A percentile compares a stretch with the other conserved stretches of the same genome.
These are phyloP conservation scores for Heliothis virescens DNA, from an alignment of 1,140 invertebrate genomes.

Conservation along the genomic window DNA sequence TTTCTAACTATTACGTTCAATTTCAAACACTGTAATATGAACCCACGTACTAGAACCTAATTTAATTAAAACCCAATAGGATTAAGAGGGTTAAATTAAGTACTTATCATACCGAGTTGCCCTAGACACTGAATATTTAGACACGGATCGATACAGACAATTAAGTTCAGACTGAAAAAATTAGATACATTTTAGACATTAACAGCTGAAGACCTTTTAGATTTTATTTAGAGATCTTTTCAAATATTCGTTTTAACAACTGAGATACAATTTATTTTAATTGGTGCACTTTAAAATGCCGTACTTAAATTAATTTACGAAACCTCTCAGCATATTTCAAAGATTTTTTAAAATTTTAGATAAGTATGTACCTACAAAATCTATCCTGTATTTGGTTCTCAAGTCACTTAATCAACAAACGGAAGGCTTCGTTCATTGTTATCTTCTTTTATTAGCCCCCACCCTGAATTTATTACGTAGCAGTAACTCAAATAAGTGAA, in stretches of 20 bases:
- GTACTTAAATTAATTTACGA: constrained; percentile 1
- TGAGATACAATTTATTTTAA: constrained; percentile 9
- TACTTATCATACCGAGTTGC: constrained; percentile 30
- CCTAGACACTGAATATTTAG: constrained; percentile 10
- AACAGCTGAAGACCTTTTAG: neutral
- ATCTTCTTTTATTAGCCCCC: constrained; percentile 71
- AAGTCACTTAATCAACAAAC: constrained; percentile 65
- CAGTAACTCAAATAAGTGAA: constrained; percentile 82
- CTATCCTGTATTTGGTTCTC: constrained; percentile 17
- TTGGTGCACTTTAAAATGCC: neutral
- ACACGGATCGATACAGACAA: constrained; percentile 26
- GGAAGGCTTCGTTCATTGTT: constrained; percentile 64
- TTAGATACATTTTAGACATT: neutral
- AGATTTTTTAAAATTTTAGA: no score
- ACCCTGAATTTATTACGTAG: constrained; percentile 76
- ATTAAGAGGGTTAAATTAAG: constrained; percentile 39
- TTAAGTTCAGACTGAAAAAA: constrained; percentile 23
- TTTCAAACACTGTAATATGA: no score
- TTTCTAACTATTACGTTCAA: neutral
- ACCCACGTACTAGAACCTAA: neutral
- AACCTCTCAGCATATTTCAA: neutral
- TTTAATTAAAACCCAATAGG: constrained; percentile 41
- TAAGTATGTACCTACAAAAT: neutral
- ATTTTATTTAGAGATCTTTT: neutral
- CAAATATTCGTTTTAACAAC: neutral